Evolutionary conservation across 2,797 vertebrate species (phyloP), one percentile per base, ranked within the genome.

Genomic region (Psittacula echo): DNA sequence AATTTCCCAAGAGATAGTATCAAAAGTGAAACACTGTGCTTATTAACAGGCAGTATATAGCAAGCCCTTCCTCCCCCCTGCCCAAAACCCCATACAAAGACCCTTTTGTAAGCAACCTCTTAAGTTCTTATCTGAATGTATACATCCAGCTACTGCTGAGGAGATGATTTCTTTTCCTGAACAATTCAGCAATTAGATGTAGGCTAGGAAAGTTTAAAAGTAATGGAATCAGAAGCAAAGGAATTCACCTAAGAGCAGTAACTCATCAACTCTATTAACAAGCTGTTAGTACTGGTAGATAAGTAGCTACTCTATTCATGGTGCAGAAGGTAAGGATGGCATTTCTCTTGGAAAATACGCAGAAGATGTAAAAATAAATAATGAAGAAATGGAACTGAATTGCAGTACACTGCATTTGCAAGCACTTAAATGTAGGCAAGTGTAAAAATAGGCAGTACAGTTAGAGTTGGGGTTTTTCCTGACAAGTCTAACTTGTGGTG

Each of bases 1-100:
- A 95, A 94, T 89, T 97, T 96, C 94, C 93, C 87, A 54, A 22
- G 95, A 90, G 96, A 82, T 72, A 26, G 27, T 94, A 67, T 84
- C 68, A 90, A 41, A 70, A 94, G 53, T 81, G 90, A 97, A 97
- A 51, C 80, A 39, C 88, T 84, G 47, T 70, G 39, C 95, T 89
- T 95, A 79, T 94, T 95, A 93, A 70, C 75, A 95, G 85, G 76
- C 86, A 90, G 80, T 84, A 30, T 70, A 53, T 20, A 86, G 74
- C 42, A 61, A 92, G 4, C 13, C 21, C 16, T 89, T 83, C 60
- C 47, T 80, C 54, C 34, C 30, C 12, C 16, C 22, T 1, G 2
- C 68, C 45, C 51, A 9, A 48, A 81, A 68, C 10, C 23, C 3
- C 0, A 53, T 60, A 61, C 37, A 34, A 37, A 85, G 83, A 32